These are phyloP conservation scores for Ptilorrhoa leucosticta DNA, from an alignment of 2,113 vertebrate species.

Conservation along the genomic window DNA sequence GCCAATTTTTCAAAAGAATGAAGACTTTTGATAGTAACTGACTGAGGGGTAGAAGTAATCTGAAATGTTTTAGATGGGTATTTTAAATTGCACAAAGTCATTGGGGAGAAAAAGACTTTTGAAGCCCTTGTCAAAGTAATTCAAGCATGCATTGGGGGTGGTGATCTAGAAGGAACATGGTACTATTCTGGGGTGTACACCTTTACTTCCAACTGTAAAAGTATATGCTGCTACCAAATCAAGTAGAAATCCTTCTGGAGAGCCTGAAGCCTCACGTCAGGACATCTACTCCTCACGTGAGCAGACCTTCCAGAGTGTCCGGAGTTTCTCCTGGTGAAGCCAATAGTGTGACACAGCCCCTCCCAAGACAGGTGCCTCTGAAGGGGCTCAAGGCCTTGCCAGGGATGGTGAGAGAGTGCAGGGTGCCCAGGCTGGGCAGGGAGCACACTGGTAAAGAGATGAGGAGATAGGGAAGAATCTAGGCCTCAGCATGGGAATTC, in stretches of 20 bases:
- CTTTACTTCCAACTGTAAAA: neutral
- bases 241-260: neutral
- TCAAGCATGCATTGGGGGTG: neutral
- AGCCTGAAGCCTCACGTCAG: neutral
- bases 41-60: neutral
- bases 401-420: neutral
- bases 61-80: neutral
- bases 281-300: accelerated
- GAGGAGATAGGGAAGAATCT: neutral
- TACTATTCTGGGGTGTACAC: neutral
- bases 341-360: neutral
- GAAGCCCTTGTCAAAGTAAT: neutral
- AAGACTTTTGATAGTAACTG: neutral
- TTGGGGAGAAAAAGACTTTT: neutral
- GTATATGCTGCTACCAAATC: neutral
- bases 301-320: neutral
- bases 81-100: neutral
- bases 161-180: neutral
- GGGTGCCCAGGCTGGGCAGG: neutral
- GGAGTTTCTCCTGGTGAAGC: neutral
- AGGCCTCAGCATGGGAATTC: neutral
- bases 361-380: neutral
- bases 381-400: neutral
- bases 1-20: neutral
- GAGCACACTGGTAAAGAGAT: neutral